Evolutionary conservation across 53 echinoderm and acorn worm genomes (phyloP), one percentile per base, ranked within the genome.

Genomic region (Astropecten irregularis): DNA sequence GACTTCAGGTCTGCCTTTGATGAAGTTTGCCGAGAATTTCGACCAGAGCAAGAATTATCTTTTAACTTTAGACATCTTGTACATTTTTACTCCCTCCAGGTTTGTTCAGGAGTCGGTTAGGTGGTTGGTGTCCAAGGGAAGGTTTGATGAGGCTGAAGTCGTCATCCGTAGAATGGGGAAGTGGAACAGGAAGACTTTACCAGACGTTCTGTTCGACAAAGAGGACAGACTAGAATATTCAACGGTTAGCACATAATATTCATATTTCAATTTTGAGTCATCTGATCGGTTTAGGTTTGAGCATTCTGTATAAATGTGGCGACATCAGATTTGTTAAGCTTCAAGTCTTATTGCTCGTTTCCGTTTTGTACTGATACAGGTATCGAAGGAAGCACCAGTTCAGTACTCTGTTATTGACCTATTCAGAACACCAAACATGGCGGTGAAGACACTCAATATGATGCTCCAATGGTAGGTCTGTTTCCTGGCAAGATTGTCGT

Each of bases 181-280:
- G 61, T 29, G 56, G 28, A 84, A 84, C 61, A 59, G 76, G 68
- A 68, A 30, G 68, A 87, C 83, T 56, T 58, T 90, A 6, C 90
- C 90, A 0, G 86, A 90, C 68, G 82, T 73, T 3, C 21, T 90
- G 49, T 90, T 90, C 30, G 73, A 73, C 8, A 54, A 86, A 60
- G 81, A 68, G 49, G 86, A 90, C 66, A 28, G 73, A 0, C 55
- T 37, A 39, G 76, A 40, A 57, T 20, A 76, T n/a, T n/a, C n/a
- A 40, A 25, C 20, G 76, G 57, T 76, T 23, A 42, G 42, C 42
- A 42, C 42, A 42, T 6, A 6, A 6, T 42, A 42, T 8, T 42
- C 42, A 8, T 6, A 8, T 42, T 42, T 42, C 42, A 8, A 8
- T 42, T 11, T 42, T n/a, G n/a, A n/a, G n/a, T n/a, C n/a, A n/a